Evolutionary conservation across 2,797 vertebrate species (phyloP).

Genomic region (Myiotriccus ornatus): DNA sequence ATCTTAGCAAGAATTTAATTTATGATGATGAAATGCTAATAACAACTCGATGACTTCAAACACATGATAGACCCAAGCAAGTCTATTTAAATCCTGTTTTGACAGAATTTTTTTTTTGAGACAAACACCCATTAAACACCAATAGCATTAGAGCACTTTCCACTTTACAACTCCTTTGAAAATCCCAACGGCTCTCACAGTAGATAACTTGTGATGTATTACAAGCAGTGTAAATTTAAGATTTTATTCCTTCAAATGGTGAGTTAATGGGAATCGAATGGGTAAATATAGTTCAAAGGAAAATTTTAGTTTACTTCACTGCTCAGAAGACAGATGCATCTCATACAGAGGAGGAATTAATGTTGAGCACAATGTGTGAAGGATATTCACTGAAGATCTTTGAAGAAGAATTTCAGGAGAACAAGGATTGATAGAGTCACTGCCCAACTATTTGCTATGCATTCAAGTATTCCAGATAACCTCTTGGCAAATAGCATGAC

Average conservation of each 20-base stretch:
- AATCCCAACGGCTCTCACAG: neutral
- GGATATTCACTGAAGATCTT: neutral
- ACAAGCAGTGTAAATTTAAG: neutral
- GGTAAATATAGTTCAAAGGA: neutral
- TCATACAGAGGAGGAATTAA: neutral
- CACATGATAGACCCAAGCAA: neutral
- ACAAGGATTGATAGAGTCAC: neutral
- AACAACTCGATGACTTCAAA: conserved; percentile 1
- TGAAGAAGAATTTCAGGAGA: neutral
- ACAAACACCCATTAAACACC: neutral
- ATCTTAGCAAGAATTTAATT: neutral
- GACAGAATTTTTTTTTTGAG: neutral
- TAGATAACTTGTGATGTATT: neutral
- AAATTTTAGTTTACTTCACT: neutral
- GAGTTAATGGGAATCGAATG: neutral
- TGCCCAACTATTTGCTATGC: neutral
- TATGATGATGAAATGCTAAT: neutral
- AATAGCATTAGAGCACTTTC: neutral
- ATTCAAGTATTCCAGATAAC: neutral
- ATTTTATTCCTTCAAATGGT: neutral
- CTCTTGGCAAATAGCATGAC: neutral
- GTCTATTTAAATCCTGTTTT: neutral
- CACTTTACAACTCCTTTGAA: conserved; percentile 4
- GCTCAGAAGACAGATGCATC: neutral
- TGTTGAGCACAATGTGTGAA: neutral